These are phyloP conservation scores for Platypus cylindrus DNA, from an alignment of 2,888 invertebrate genomes.

Conservation along the genomic window DNA sequence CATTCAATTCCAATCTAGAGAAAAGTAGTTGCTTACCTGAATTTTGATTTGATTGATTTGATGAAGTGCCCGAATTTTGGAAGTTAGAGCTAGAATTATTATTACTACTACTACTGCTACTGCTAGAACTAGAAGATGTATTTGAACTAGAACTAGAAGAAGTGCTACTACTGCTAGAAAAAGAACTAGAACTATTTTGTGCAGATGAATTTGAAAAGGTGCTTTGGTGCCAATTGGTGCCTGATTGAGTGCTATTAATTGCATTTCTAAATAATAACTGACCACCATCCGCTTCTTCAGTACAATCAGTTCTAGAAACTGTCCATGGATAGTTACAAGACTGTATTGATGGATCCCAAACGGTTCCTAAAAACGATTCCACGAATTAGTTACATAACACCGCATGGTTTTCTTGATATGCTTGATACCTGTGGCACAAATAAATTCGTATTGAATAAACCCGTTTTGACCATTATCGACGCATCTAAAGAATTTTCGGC, in stretches of 20 bases:
- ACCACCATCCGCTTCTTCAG: slow-evolving; percentile 22
- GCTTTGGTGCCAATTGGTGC: slow-evolving; percentile 9
- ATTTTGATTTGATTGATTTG: slow-evolving; percentile 7
- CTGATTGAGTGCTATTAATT: slow-evolving; percentile 8
- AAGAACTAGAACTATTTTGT: slow-evolving; percentile 15
- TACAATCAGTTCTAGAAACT: slow-evolving; percentile 36
- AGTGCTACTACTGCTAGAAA: slow-evolving; percentile 9
- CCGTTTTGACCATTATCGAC: slow-evolving; percentile 47
- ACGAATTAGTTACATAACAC: too few species aligned
- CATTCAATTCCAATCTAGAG: neutral
- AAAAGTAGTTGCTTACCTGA: slow-evolving; percentile 12
- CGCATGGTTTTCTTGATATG: too few species aligned
- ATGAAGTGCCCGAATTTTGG: slow-evolving; percentile 13
- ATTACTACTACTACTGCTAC: too few species aligned
- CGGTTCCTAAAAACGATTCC: slow-evolving; percentile 44
- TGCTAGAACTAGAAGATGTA: slow-evolving; percentile 15
- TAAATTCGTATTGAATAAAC: slow-evolving; percentile 56
- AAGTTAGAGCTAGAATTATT: slow-evolving; percentile 14
- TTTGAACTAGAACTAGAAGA: slow-evolving; percentile 10
- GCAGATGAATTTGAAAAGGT: slow-evolving; percentile 14
- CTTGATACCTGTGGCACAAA: slow-evolving; percentile 50
- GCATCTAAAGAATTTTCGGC: slow-evolving; percentile 64
- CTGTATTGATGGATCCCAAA: slow-evolving; percentile 56
- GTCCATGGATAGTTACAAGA: slow-evolving; percentile 62
- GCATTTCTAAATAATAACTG: slow-evolving; percentile 13